Conservation (phyloP, 2,113 vertebrate species). For the Pholis gunnellus region DNA sequence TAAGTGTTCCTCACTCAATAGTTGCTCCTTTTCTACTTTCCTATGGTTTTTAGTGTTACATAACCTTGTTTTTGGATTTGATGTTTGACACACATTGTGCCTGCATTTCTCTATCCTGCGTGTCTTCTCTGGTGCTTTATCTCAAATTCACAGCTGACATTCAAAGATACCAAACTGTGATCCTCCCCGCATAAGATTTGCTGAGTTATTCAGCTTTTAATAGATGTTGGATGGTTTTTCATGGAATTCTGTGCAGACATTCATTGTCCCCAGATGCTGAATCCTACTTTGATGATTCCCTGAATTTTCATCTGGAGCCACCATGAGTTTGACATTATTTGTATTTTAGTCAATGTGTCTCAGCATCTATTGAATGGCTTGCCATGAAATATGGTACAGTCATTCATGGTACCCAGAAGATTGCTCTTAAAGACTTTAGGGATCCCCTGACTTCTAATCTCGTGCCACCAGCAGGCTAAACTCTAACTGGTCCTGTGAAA, state of each 20-base stretch:
- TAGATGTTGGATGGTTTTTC: not conserved
- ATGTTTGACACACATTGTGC: conserved; percentile 26
- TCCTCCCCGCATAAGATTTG: not conserved
- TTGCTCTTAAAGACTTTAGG: not conserved
- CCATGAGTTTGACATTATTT: not conserved
- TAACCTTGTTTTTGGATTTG: conserved; percentile 8
- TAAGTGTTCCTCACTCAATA: conserved; percentile 17
- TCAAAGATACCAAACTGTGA: not conserved
- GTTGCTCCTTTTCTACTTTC: not conserved
- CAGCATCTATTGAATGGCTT: not conserved
- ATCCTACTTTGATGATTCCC: not conserved
- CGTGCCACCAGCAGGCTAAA: not conserved
- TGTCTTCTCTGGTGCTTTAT: not conserved
- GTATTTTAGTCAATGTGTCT: not conserved
- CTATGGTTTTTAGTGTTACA: conserved; percentile 9
- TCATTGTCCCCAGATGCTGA: not conserved
- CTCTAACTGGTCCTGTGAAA: not conserved
- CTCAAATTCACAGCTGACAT: not conserved
- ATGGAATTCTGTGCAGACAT: not conserved
- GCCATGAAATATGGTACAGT: not conserved
- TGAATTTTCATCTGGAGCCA: not conserved
- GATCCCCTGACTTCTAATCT: not conserved
- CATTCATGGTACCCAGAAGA: not conserved
- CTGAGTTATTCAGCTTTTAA: not conserved
- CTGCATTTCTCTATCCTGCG: not conserved